These are phyloP conservation scores for Lepidocolaptes lacrymiger DNA, from an alignment of 2,797 vertebrate species.

Conservation along the genomic window DNA sequence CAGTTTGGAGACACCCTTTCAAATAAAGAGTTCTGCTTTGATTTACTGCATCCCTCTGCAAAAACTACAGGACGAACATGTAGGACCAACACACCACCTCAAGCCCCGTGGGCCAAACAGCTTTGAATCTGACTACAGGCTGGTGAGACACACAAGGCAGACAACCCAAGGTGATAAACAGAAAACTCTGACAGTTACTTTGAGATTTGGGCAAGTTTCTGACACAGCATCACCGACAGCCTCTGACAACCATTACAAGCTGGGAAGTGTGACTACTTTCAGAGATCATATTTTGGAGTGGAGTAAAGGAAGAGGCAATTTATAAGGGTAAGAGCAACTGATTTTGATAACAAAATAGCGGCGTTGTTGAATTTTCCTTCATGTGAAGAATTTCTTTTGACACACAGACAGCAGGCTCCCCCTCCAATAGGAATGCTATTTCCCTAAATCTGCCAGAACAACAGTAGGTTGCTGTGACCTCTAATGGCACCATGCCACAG, in stretches of 20 bases:
- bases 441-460: background rate
- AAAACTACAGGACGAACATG: background rate
- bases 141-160: background rate
- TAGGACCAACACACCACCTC: background rate
- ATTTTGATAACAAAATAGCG: background rate
- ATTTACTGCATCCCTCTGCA: background rate
- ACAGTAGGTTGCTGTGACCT: conserved; percentile 43
- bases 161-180: background rate
- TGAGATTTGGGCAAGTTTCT: background rate
- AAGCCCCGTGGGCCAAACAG: fast-evolving
- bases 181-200: background rate
- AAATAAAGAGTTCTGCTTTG: background rate
- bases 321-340: background rate
- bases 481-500: conserved; percentile 23
- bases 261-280: background rate
- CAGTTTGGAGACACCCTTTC: background rate
- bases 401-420: background rate
- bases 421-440: background rate
- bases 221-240: background rate
- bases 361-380: background rate
- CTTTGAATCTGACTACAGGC: background rate
- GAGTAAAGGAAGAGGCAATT: background rate
- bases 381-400: conserved; percentile 7
- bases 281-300: background rate
- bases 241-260: background rate